These are phyloP conservation scores for Chrysolina americana DNA, from an alignment of 2,888 invertebrate species.

Conservation along the genomic window DNA sequence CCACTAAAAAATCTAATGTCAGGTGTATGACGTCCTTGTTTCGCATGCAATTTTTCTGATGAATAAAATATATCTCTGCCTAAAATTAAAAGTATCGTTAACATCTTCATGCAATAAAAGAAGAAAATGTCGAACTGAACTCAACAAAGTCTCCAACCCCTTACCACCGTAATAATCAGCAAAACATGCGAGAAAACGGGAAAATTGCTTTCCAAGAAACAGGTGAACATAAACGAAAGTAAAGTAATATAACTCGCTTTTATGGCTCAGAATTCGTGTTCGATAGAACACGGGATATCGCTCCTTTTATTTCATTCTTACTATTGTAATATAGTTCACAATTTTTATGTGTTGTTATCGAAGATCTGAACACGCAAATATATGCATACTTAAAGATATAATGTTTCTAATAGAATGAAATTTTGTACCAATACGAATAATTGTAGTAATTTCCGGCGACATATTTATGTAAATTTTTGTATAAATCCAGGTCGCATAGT, in stretches of 20 bases:
- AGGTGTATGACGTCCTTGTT: too few species aligned
- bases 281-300: conserved; percentile 48
- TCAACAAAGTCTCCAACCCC: conserved; percentile 12
- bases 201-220: conserved; percentile 54
- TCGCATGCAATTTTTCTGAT: too few species aligned
- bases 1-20: too few species aligned
- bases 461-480: conserved; percentile 46
- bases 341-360: conserved; percentile 49
- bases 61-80: too few species aligned
- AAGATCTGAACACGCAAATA: conserved; percentile 52
- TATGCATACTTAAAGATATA: conserved; percentile 42
- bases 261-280: conserved; percentile 58
- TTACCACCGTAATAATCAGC: conserved; percentile 26
- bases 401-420: conserved; percentile 42
- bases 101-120: too few species aligned
- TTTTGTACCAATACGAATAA: conserved; percentile 47
- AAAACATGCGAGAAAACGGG: conserved; percentile 51
- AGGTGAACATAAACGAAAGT: conserved; percentile 47
- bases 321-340: conserved; percentile 53
- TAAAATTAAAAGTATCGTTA: too few species aligned
- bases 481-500: not conserved
- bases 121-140: too few species aligned
- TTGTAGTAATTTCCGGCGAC: conserved; percentile 47
- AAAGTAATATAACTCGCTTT: conserved; percentile 54
- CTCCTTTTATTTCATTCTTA: conserved; percentile 51